phyloP scores from a whole-genome alignment of 2,797 vertebrate genomes.

The Spatula versicolor region DNA sequence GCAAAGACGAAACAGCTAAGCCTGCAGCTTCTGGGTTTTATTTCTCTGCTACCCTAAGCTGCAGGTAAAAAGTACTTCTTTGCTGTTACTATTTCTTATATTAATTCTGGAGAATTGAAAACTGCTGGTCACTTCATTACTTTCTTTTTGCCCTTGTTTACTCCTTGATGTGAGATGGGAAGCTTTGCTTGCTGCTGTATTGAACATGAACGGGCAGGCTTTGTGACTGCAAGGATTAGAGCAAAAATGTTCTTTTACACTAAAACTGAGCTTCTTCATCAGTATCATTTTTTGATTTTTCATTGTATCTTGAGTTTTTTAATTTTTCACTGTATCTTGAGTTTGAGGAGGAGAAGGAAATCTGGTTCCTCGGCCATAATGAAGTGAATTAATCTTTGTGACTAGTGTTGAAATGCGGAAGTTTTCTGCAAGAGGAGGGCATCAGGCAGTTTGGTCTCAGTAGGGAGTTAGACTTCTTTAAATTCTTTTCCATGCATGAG shows the following conservation, averaged over 20 bases:
- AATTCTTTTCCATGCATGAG: background rate
- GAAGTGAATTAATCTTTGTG: background rate
- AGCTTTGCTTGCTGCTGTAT: background rate
- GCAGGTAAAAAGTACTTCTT: background rate
- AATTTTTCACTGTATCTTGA: background rate
- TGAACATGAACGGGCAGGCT: background rate
- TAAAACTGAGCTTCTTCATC: background rate
- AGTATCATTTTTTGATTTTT: background rate
- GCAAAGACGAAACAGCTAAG: background rate
- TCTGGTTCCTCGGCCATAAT: background rate
- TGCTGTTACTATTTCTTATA: background rate
- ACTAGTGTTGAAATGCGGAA: background rate
- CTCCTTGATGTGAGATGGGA: background rate
- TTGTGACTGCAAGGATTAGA: accelerated
- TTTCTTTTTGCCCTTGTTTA: background rate
- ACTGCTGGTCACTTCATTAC: background rate
- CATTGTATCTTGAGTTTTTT: background rate
- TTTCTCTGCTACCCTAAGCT: background rate
- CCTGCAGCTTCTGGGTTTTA: background rate
- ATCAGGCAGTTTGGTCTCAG: background rate
- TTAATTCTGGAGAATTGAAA: background rate
- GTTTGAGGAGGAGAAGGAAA: background rate
- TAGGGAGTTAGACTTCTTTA: background rate
- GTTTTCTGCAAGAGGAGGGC: background rate
- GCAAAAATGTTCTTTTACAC: background rate